phyloP scores from a whole-genome alignment of 2,888 invertebrate genomes.

The Tetragnatha montana region DNA sequence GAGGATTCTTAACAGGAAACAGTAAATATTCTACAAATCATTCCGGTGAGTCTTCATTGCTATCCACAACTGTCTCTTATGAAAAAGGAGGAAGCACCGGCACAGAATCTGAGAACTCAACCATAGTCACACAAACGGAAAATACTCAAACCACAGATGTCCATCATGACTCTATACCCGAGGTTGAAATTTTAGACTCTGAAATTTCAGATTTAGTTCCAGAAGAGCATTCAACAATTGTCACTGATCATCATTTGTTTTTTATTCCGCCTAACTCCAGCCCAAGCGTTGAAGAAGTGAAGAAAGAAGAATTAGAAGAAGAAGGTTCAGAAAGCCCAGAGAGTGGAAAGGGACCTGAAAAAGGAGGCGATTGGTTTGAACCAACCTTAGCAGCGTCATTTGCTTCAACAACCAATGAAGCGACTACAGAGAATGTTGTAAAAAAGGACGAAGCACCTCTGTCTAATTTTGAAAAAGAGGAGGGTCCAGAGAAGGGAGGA shows the following conservation, averaged over 20 bases:
- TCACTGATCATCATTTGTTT: neutral
- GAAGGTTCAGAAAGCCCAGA: neutral
- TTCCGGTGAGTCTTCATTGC: neutral
- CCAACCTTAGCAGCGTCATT: neutral
- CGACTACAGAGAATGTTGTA: neutral
- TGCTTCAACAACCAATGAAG: neutral
- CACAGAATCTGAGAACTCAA: neutral
- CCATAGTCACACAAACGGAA: neutral
- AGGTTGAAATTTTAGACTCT: neutral
- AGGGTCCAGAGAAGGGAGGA: constrained; percentile 12
- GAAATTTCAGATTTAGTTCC: neutral
- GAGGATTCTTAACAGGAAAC: constrained; percentile 46
- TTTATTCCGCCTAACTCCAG: neutral
- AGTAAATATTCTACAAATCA: constrained; percentile 35
- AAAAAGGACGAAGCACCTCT: neutral
- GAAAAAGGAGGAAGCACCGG: neutral
- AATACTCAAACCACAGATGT: neutral
- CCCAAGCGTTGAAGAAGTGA: neutral
- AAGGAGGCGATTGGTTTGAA: constrained; percentile 46
- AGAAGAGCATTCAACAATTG: neutral
- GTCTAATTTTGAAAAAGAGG: neutral
- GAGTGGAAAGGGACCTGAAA: constrained; percentile 24
- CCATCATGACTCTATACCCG: neutral
- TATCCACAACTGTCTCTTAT: neutral
- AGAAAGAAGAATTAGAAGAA: neutral